phyloP scores from a whole-genome alignment of 2,888 invertebrate species.

The Luperina nickerlii region DNA sequence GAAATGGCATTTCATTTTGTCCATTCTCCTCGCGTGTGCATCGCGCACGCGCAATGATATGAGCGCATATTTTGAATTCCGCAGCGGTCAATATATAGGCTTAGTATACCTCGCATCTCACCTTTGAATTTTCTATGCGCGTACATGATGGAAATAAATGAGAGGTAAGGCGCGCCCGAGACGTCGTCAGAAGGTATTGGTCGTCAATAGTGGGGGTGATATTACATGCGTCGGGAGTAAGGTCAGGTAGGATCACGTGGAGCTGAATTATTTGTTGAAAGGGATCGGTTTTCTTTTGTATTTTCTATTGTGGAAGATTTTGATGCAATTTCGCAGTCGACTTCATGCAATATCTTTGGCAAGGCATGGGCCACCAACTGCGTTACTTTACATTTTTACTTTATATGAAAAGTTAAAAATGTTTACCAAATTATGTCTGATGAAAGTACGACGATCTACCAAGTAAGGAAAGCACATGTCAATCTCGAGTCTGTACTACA shows the following conservation, averaged over 20 bases:
- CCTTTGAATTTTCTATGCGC: conserved; percentile 27
- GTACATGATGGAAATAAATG: conserved; percentile 17
- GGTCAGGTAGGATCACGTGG: neutral
- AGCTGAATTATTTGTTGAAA: conserved; percentile 33
- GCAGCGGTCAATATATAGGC: conserved; percentile 50
- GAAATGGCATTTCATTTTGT: conserved; percentile 39
- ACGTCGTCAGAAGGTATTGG: conserved; percentile 2
- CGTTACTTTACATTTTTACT: neutral
- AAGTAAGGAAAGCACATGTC: neutral
- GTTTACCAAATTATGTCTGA: neutral
- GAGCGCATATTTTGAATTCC: conserved; percentile 52
- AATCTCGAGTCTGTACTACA: neutral
- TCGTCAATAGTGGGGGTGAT: conserved; percentile 5
- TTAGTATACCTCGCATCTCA: conserved; percentile 43
- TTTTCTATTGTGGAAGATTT: neutral
- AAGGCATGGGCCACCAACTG: neutral
- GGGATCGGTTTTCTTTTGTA: neutral
- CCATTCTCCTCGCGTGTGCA: conserved; percentile 41
- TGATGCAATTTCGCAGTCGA: neutral
- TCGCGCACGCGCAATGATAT: conserved; percentile 45
- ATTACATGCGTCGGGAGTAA: conserved; percentile 11
- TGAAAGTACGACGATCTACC: neutral
- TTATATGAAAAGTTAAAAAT: neutral
- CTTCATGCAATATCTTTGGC: neutral
- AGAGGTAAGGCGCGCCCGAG: neutral